A percentile compares a stretch with the other conserved stretches of the same genome.
These are phyloP conservation scores for Callosobruchus maculatus DNA, from an alignment of 2,888 invertebrate species.

Conservation along the genomic window DNA sequence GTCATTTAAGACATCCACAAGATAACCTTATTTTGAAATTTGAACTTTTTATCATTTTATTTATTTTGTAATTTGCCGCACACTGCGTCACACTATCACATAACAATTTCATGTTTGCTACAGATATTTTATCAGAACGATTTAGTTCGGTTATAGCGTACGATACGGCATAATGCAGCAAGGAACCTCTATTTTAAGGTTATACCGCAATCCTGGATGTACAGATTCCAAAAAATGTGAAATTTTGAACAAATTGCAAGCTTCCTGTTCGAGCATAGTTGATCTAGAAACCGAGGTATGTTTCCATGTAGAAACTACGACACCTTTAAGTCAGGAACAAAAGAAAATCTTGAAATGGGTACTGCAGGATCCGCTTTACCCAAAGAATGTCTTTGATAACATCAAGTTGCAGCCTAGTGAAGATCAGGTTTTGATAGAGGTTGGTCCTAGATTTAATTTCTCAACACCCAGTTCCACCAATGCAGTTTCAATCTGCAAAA, in stretches of 20 bases:
- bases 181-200: conserved; percentile 51
- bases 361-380: conserved; percentile 66
- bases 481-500: conserved; percentile 89
- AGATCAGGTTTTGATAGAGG: conserved; percentile 66
- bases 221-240: conserved; percentile 59
- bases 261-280: conserved; percentile 48
- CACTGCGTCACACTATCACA: neutral
- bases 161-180: neutral
- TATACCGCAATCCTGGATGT: conserved; percentile 61
- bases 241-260: conserved; percentile 55
- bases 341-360: conserved; percentile 72
- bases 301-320: conserved; percentile 70
- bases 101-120: neutral
- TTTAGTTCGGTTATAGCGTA: neutral
- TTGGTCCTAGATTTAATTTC: conserved; percentile 91
- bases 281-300: conserved; percentile 70
- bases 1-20: neutral
- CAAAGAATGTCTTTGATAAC: conserved; percentile 55
- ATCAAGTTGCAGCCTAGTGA: conserved; percentile 50
- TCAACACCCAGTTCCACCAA: conserved; percentile 96
- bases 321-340: conserved; percentile 58
- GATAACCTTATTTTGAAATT: neutral
- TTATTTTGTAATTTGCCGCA: neutral
- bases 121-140: neutral
- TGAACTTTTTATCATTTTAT: neutral